These are phyloP conservation scores for Calyptomena viridis DNA, from an alignment of 2,113 vertebrate species.

Conservation along the genomic window DNA sequence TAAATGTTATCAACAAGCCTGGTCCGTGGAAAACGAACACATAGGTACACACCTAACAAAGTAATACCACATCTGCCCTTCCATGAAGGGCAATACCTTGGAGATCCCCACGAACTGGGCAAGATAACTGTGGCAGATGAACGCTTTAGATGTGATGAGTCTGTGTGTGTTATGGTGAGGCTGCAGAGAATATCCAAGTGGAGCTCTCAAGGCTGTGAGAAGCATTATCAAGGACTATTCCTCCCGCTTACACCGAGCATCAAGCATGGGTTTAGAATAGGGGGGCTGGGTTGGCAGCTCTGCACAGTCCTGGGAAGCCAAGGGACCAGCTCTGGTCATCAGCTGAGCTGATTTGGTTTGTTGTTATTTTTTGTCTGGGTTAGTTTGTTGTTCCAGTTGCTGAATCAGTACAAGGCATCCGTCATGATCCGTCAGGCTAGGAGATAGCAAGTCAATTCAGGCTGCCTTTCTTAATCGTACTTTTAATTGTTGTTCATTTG, in stretches of 20 bases:
- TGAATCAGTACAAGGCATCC: fast-evolving
- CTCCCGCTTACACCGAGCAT: background rate
- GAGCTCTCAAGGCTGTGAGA: background rate
- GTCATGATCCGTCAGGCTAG: background rate
- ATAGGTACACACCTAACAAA: no score
- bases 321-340: background rate
- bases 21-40: background rate
- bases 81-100: background rate
- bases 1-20: background rate
- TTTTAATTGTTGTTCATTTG: background rate
- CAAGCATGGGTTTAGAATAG: fast-evolving
- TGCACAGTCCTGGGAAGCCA: background rate
- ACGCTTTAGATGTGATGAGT: background rate
- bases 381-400: background rate
- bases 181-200: fast-evolving
- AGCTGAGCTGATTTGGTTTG: background rate
- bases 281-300: background rate
- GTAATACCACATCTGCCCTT: fast-evolving
- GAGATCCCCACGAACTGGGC: fast-evolving
- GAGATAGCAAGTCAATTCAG: background rate
- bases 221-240: fast-evolving
- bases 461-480: background rate
- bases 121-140: background rate
- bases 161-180: fast-evolving
- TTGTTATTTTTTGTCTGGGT: background rate